Evolutionary conservation across 1,140 invertebrate genomes (phyloP).

Genomic region (Dolichoris vasculosae): DNA sequence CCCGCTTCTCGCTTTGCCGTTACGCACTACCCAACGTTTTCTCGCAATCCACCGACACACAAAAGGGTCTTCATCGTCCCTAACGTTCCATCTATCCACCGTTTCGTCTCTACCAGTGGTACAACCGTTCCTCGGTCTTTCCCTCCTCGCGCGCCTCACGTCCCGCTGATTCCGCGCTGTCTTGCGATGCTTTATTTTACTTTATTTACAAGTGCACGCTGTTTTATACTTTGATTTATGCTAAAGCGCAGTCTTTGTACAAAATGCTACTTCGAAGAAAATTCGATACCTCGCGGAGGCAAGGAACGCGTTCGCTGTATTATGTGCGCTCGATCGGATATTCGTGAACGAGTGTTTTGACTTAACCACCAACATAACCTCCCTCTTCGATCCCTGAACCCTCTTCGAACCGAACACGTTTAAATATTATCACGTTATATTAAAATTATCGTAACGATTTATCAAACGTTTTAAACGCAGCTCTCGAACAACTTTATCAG

Average conservation of each 20-base stretch:
- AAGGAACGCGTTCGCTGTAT: neutral
- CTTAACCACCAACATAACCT: too few species aligned
- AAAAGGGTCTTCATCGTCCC: slow-evolving; percentile 29
- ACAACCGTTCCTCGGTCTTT: neutral
- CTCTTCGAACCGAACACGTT: too few species aligned
- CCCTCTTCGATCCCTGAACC: too few species aligned
- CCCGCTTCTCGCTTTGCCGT: slow-evolving; percentile 8
- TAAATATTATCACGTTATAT: too few species aligned
- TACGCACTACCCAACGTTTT: neutral
- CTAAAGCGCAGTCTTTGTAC: neutral
- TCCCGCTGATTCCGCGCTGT: neutral
- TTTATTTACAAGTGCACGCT: neutral
- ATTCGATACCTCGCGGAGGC: neutral
- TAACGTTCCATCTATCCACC: neutral
- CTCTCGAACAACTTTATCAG: too few species aligned
- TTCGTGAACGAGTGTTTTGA: too few species aligned
- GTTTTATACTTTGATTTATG: neutral
- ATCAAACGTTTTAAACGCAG: too few species aligned
- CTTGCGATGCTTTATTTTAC: neutral
- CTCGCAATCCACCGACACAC: slow-evolving; percentile 18
- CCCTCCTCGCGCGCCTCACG: neutral
- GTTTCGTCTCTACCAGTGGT: neutral
- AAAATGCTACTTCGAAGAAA: neutral
- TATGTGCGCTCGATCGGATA: neutral
- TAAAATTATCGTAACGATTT: too few species aligned